Conservation (phyloP, 2,888 invertebrate genomes). For the Hoplodrina blanda region DNA sequence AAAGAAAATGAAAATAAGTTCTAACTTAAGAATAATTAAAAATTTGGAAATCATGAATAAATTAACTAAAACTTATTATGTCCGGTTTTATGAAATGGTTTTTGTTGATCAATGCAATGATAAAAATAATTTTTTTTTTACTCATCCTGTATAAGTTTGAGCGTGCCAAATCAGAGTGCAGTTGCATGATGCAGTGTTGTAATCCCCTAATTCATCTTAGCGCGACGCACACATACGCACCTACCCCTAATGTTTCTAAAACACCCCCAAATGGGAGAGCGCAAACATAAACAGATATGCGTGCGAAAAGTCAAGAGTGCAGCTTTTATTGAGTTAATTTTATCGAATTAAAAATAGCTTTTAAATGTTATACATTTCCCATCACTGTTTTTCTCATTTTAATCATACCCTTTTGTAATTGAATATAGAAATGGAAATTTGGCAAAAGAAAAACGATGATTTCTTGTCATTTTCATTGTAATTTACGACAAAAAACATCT, state of each 20-base stretch:
- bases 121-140: slow-evolving; percentile 18
- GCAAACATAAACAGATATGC: slow-evolving; percentile 85
- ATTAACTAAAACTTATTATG: neutral
- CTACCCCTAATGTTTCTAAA: slow-evolving; percentile 80
- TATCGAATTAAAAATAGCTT: slow-evolving; percentile 70
- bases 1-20: too few relatives aligned
- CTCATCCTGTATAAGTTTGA: slow-evolving; percentile 80
- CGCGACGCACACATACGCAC: slow-evolving; percentile 70
- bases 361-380: slow-evolving; percentile 23
- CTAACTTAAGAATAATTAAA: too few relatives aligned
- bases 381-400: slow-evolving; percentile 15
- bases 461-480: neutral
- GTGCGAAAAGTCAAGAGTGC: slow-evolving; percentile 89
- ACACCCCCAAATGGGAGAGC: slow-evolving; percentile 82
- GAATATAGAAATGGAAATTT: neutral
- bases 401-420: too few relatives aligned
- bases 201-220: slow-evolving; percentile 90
- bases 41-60: too few relatives aligned
- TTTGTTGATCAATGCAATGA: neutral
- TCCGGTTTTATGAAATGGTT: neutral
- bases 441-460: neutral
- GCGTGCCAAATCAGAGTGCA: slow-evolving; percentile 90
- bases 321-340: slow-evolving; percentile 70
- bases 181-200: slow-evolving; percentile 88
- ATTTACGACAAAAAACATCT: neutral